phyloP scores from a whole-genome alignment of 35 echinoderm and acorn worm species.

The Chiridota heheva region DNA sequence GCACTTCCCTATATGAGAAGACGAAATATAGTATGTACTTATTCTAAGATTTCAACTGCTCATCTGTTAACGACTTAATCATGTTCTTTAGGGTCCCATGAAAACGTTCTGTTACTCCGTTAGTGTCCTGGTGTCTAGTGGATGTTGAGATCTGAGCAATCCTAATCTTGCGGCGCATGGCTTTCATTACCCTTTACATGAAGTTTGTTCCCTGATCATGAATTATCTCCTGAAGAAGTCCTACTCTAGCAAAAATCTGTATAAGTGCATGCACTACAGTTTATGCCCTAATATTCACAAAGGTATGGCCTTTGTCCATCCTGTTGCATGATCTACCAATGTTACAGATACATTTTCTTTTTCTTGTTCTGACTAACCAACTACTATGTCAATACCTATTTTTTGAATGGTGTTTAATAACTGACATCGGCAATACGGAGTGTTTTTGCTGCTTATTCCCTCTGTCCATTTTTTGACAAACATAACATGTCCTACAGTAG shows the following conservation, averaged over 20 bases:
- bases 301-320: conserved; percentile 7
- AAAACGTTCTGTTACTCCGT: conserved; percentile 26
- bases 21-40: conserved; percentile 23
- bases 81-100: conserved; percentile 34
- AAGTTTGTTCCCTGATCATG: conserved; percentile 56
- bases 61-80: not conserved
- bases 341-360: not conserved
- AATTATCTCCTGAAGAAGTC: conserved; percentile 42
- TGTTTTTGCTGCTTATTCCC: not conserved
- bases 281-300: not conserved
- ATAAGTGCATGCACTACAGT: not conserved
- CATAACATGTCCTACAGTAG: not conserved
- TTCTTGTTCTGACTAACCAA: not conserved
- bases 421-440: not conserved
- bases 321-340: conserved; percentile 24
- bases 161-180: not conserved
- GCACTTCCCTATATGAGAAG: conserved; percentile 47
- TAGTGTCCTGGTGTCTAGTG: conserved; percentile 10
- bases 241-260: conserved; percentile 10
- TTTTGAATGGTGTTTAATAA: conserved; percentile 19
- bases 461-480: not conserved
- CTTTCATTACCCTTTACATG: not conserved
- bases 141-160: conserved; percentile 2
- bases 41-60: conserved; percentile 25
- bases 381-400: not conserved